Base-by-base conservation (phyloP, 2,797 vertebrate species). In the Labroides dimidiatus region DNA sequence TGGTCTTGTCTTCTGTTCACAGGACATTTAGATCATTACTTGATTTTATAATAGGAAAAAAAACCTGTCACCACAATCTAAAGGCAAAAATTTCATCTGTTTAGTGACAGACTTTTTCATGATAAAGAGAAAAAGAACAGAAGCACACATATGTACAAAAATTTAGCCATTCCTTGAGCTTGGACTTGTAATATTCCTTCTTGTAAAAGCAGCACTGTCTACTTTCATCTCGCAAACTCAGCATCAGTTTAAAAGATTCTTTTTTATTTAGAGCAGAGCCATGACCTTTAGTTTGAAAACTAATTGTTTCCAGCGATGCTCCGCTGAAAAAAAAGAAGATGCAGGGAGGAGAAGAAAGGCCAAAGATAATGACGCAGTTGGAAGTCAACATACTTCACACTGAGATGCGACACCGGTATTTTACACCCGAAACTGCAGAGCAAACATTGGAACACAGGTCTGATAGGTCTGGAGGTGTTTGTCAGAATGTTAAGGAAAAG, bases 221-320 rank as follows among this genome's bases (percentile, higher is more conserved):
- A 33, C 30, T 33, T 33, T 20, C n/a, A 27, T 37, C 55, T 51
- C 24, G 51, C 30, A 6, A 23, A 51, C 52, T 78, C 39, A 52
- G 50, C 36, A 60, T 50, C 27, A 39, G 69, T 72, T 72, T 70
- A 55, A 75, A 63, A 65, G 53, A 45, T 42, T 15, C 21, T 4
- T 64, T 55, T 16, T 51, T 54, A 55, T 36, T 45, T 10, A 24
- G 27, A 3, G 27, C 27, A 54, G 69, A 60, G 45, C 49, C 7
- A 0, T 56, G 74, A 79, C 65, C 70, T 81, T 76, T 75, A 44
- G 37, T 56, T 48, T 70, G 61, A 62, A 19, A 69, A 66, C 30
- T 41, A 17, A 14, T 64, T 0, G 13, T 69, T 78, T 45, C 19
- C 44, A 65, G 59, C 59, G 27, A 16, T 21, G 48, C 30, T 33